Evolutionary conservation across 2,113 vertebrate genomes (phyloP), one percentile per base, ranked within the genome.

Genomic region (Anguilla japonica): DNA sequence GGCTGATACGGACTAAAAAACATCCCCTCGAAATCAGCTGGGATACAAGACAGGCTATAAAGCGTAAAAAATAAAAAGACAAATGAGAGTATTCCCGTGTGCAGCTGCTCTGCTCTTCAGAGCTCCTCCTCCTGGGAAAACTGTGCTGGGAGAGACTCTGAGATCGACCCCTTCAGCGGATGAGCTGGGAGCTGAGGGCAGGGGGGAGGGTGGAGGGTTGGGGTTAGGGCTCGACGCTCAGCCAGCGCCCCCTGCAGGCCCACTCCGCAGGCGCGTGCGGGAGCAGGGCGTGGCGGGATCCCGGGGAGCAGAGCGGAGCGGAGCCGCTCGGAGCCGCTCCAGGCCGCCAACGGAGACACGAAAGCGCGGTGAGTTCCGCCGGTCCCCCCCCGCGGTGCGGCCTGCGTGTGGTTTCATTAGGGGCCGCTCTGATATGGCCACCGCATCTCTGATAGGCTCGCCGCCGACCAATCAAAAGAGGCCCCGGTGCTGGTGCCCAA

Each of bases 361-460:
- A 75, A 75, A 87, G 46, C 8, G 20, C 41, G 41, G n/a, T 34
- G 34, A 34, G 34, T 40, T 29, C 84, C 85, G 9, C 78, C 29
- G 34, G 2, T 40, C 34, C 2, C 85, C 46, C 18, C 22, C 83
- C 63, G 29, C 57, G 86, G 83, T 75, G 80, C 43, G 79, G 40
- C 60, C 82, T 34, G 88, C 40, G 53, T 90, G 80, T 20, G 81
- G 85, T 87, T 71, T 82, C 41, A 87, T 87, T 84, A 82, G n/a
- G 34, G 83, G 43, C 43, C 84, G 39, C 79, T 83, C 84, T 91
- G 82, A 84, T 63, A 81, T 63, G 85, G 85, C 71, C 46, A 40
- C 67, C 56, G 88, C 60, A 82, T 85, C 57, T 88, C 81, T 89
- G 71, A 88, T 63, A 79, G 34, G 46, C 63, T 88, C 40, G 71